These are phyloP conservation scores for Polymixis lichenea DNA, from an alignment of 2,888 invertebrate genomes.

Conservation along the genomic window DNA sequence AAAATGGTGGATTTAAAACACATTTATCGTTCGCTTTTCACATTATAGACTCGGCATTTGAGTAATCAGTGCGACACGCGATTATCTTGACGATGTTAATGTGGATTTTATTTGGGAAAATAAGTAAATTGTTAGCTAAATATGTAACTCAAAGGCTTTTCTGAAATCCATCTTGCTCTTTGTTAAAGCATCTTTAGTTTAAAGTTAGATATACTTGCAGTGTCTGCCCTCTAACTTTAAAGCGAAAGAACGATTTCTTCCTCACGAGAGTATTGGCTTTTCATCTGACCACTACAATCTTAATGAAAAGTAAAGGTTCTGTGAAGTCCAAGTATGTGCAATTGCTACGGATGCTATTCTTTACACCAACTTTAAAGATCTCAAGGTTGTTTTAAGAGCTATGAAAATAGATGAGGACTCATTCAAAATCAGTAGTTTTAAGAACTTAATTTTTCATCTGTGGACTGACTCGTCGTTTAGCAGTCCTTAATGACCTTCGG, in stretches of 20 bases:
- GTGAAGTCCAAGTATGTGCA: neutral
- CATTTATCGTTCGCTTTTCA: constrained; percentile 55
- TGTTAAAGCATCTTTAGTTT: neutral
- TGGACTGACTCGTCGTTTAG: no score
- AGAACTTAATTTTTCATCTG: no score
- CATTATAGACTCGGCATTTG: constrained; percentile 46
- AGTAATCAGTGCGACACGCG: constrained; percentile 59
- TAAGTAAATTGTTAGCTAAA: neutral
- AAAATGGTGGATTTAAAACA: constrained; percentile 60
- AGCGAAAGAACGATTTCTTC: constrained; percentile 15
- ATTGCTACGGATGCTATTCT: neutral
- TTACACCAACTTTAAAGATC: neutral
- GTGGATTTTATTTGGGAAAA: constrained; percentile 12
- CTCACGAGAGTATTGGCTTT: constrained; percentile 1
- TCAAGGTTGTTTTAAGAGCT: neutral
- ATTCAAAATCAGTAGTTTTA: no score
- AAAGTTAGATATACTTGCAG: constrained; percentile 1
- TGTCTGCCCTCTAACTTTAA: neutral
- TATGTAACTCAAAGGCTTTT: neutral
- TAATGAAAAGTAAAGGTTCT: constrained; percentile 8
- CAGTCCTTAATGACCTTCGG: no score
- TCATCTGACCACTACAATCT: constrained; percentile 11
- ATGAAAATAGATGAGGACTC: neutral
- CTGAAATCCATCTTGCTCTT: neutral
- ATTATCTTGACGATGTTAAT: constrained; percentile 25